phyloP scores from a whole-genome alignment of 1,140 invertebrate genomes.

The Brachionus koreanus region DNA sequence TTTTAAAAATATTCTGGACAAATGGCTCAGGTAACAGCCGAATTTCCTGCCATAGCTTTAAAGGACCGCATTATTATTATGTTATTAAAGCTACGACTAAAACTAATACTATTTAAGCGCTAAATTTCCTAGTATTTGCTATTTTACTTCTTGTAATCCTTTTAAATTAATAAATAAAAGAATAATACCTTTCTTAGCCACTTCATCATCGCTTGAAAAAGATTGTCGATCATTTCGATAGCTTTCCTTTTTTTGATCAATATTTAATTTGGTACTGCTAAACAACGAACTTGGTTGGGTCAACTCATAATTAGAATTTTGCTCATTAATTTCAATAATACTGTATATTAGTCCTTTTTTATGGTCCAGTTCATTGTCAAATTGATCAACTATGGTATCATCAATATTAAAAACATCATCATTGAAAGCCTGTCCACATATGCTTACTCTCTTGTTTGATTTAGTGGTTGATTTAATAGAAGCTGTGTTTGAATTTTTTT shows the following conservation, averaged over 20 bases:
- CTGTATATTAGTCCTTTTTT: slow-evolving; percentile 21
- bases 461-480: not conserved
- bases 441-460: slow-evolving; percentile 30
- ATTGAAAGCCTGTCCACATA: slow-evolving; percentile 22
- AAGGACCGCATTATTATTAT: too few relatives aligned
- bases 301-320: not conserved
- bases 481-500: not conserved
- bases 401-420: slow-evolving; percentile 44
- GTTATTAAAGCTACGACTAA: too few relatives aligned
- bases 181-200: not conserved
- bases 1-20: too few relatives aligned
- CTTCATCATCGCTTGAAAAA: not conserved
- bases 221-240: not conserved
- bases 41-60: too few relatives aligned
- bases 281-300: not conserved
- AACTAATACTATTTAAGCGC: too few relatives aligned
- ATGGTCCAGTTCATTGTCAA: slow-evolving; percentile 26
- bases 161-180: not conserved
- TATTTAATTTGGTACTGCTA: not conserved
- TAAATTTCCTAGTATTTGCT: too few relatives aligned
- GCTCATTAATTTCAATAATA: not conserved
- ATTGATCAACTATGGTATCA: slow-evolving; percentile 39
- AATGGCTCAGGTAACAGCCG: too few relatives aligned
- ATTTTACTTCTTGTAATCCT: not conserved
- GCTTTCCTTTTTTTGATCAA: not conserved